A percentile compares a stretch with the other conserved stretches of the same genome.
Evolutionary conservation across 1,140 invertebrate genomes (phyloP).

Genomic region (Nylanderia fulva): DNA sequence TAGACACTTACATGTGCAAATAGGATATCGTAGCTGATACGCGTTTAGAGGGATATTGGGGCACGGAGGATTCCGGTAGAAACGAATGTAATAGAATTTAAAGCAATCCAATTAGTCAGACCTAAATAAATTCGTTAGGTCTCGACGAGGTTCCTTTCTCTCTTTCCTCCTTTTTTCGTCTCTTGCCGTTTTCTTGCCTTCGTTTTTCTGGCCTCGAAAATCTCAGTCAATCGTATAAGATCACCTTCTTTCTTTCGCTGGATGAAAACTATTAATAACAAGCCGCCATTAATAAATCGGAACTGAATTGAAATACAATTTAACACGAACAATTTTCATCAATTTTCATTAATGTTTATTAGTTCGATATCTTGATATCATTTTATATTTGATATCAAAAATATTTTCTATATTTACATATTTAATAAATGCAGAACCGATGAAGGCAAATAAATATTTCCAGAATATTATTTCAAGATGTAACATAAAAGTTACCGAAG

Average conservation of each 20-base stretch:
- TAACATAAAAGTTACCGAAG: neutral
- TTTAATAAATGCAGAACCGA: neutral
- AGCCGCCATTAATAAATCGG: conserved; percentile 8
- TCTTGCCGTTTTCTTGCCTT: conserved; percentile 15
- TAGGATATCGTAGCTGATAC: conserved; percentile 16
- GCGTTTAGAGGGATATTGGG: conserved; percentile 9
- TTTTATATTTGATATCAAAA: neutral
- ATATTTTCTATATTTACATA: neutral
- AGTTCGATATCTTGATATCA: neutral
- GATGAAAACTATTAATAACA: conserved; percentile 15
- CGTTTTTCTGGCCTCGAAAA: conserved; percentile 18
- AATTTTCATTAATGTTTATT: neutral
- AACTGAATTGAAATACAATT: neutral
- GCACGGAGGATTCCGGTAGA: neutral
- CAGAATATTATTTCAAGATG: neutral
- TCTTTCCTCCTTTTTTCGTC: neutral
- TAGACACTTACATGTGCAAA: neutral
- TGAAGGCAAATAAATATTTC: neutral
- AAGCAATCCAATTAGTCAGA: conserved; percentile 70
- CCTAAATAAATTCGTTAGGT: conserved; percentile 73
- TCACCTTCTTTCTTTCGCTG: neutral
- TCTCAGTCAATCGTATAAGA: neutral
- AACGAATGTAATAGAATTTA: conserved; percentile 52
- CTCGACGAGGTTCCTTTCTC: conserved; percentile 23
- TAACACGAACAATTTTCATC: conserved; percentile 13